Evolutionary conservation across 2,113 vertebrate genomes (phyloP).

Genomic region (Colinus virginianus): DNA sequence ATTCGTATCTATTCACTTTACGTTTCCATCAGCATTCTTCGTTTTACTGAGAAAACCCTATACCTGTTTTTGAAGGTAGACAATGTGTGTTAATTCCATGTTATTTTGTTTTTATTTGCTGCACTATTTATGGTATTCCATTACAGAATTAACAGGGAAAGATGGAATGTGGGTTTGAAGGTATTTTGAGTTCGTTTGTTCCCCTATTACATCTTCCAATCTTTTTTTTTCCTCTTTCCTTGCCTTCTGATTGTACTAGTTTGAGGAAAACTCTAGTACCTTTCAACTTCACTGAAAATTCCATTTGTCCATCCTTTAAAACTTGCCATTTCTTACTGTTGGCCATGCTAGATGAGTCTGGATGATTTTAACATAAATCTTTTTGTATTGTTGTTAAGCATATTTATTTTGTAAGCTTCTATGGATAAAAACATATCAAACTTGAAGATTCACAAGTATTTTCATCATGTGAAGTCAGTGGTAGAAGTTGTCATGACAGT

Average conservation of each 20-base stretch:
- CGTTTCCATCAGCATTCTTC: slow-evolving; percentile 72
- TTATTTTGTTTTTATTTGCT: slow-evolving; percentile 58
- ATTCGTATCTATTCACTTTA: slow-evolving; percentile 62
- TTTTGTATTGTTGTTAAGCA: neutral
- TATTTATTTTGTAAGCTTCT: neutral
- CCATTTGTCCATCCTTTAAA: neutral
- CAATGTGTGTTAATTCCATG: slow-evolving; percentile 49
- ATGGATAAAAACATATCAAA: neutral
- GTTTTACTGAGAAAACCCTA: slow-evolving; percentile 26
- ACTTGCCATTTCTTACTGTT: neutral
- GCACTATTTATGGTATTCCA: slow-evolving; percentile 36
- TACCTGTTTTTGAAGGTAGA: slow-evolving; percentile 54
- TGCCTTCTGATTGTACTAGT: neutral
- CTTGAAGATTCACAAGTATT: neutral
- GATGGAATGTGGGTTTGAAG: neutral
- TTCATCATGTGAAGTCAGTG: neutral
- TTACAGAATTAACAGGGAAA: slow-evolving; percentile 40
- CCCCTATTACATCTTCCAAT: neutral
- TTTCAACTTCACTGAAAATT: neutral
- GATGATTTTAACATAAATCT: neutral
- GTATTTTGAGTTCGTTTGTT: neutral
- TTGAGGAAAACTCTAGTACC: neutral
- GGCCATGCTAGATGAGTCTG: neutral
- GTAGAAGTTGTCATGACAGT: neutral
- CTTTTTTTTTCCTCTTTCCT: no score